Evolutionary conservation across 2,113 vertebrate species (phyloP).

Genomic region (Tretioscincus oriximinensis): DNA sequence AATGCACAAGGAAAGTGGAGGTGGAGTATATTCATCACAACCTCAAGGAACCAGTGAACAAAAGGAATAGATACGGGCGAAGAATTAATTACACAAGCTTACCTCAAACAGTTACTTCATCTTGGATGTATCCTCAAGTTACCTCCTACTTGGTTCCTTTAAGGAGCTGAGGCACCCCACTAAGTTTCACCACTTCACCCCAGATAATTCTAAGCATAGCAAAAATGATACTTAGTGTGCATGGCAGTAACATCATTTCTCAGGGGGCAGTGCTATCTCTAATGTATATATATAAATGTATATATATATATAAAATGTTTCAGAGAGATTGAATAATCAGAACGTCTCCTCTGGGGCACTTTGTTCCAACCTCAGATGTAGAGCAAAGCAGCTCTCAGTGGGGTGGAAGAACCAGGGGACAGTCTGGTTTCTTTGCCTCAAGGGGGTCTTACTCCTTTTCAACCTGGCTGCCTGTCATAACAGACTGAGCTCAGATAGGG

Average conservation of each 20-base stretch:
- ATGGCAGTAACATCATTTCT: not conserved
- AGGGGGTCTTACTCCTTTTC: accelerated
- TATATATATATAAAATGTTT: no score
- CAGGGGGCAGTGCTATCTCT: not conserved
- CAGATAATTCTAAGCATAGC: not conserved
- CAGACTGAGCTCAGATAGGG: accelerated
- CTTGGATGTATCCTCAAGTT: not conserved
- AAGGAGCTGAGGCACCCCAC: not conserved
- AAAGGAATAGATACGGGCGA: not conserved
- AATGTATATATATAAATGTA: no score
- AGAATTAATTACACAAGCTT: not conserved
- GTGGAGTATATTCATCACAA: no score
- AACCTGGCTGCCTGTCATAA: not conserved
- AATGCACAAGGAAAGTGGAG: not conserved
- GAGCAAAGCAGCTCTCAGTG: not conserved
- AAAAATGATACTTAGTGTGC: no score
- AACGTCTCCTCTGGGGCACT: not conserved
- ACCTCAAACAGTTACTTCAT: not conserved
- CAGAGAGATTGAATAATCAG: not conserved
- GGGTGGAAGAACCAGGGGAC: not conserved
- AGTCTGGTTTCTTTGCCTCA: accelerated
- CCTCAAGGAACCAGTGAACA: not conserved
- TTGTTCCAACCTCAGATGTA: not conserved
- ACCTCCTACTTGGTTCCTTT: not conserved
- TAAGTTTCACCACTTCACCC: no score